phyloP scores from a whole-genome alignment of 37 sponge, comb jelly and placozoan species.

The Axinella damicornis region DNA sequence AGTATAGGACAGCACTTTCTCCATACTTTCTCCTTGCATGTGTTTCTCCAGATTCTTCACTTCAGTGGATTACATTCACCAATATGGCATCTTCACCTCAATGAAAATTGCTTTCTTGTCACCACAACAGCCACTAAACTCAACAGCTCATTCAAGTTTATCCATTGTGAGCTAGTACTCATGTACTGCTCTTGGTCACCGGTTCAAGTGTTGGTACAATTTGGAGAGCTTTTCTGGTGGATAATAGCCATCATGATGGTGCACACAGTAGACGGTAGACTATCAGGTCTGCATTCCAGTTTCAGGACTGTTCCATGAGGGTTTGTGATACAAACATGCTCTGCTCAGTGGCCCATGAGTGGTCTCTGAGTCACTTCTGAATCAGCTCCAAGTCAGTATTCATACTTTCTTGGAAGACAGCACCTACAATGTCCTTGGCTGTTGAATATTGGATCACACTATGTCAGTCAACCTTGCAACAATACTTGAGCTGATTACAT shows the following conservation, averaged over 20 bases:
- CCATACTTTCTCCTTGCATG: too few species aligned
- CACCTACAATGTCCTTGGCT: not conserved
- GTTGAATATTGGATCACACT: constrained; percentile 34
- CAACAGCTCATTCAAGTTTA: not conserved
- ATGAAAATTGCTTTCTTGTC: not conserved
- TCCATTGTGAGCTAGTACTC: constrained; percentile 8
- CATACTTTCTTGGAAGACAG: too few species aligned
- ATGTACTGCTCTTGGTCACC: constrained; percentile 1
- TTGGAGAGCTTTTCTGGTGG: not conserved
- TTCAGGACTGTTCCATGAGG: not conserved
- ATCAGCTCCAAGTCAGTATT: not conserved
- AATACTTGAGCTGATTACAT: constrained; percentile 1
- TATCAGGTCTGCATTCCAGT: constrained; percentile 42
- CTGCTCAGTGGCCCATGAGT: constrained; percentile 8
- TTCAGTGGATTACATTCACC: too few species aligned
- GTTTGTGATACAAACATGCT: not conserved
- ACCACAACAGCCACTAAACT: not conserved
- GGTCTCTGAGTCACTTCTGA: not conserved
- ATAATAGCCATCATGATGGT: not conserved
- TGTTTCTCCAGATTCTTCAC: too few species aligned
- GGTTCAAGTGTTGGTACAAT: constrained; percentile 13
- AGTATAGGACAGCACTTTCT: too few species aligned
- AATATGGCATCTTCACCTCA: too few species aligned
- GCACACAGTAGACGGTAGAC: constrained; percentile 32
- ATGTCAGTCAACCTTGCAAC: constrained; percentile 34